A percentile compares a stretch with the other conserved stretches of the same genome.
Conservation (phyloP, 2,888 invertebrate species). For the Drosophila mulleri region DNA sequence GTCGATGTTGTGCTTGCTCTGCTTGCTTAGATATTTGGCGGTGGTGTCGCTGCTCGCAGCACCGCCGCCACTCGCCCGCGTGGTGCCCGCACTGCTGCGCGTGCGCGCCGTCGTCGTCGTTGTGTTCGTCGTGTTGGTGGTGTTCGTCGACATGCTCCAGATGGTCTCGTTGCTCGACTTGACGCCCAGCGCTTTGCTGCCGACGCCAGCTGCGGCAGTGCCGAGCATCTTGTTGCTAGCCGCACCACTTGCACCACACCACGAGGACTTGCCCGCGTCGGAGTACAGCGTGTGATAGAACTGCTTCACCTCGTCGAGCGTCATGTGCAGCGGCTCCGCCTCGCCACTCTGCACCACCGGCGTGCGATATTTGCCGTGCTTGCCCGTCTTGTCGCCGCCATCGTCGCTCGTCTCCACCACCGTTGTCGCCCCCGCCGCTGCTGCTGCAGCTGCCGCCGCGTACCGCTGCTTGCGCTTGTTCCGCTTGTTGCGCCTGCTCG, state of each 20-base stretch:
- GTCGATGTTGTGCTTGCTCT: slow-evolving; percentile 68
- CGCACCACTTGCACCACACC: slow-evolving; percentile 15
- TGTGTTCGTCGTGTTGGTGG: slow-evolving; percentile 66
- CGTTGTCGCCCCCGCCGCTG: slow-evolving; percentile 30
- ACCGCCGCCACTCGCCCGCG: slow-evolving; percentile 18
- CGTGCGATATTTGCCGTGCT: slow-evolving; percentile 71
- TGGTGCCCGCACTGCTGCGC: slow-evolving; percentile 61
- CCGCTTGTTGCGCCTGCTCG: slow-evolving; percentile 77
- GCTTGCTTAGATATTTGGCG: slow-evolving; percentile 70
- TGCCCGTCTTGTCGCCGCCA: slow-evolving; percentile 69
- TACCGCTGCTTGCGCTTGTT: slow-evolving; percentile 82
- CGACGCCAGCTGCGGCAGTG: slow-evolving; percentile 7
- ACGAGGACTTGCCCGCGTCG: slow-evolving; percentile 66
- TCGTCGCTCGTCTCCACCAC: slow-evolving; percentile 69
- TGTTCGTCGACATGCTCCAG: slow-evolving; percentile 79
- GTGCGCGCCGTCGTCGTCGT: slow-evolving; percentile 74
- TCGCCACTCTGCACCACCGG: slow-evolving; percentile 54
- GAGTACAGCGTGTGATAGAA: slow-evolving; percentile 93
- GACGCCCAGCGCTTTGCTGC: slow-evolving; percentile 56
- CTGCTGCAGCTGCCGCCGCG: slow-evolving; percentile 51
- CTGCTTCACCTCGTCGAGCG: slow-evolving; percentile 92
- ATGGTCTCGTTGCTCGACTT: slow-evolving; percentile 83
- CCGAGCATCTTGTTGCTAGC: slow-evolving; percentile 15
- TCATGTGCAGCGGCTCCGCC: slow-evolving; percentile 92
- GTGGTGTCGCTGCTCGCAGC: slow-evolving; percentile 36